phyloP scores from a whole-genome alignment of 2,113 vertebrate genomes.

The Alectura lathami region DNA sequence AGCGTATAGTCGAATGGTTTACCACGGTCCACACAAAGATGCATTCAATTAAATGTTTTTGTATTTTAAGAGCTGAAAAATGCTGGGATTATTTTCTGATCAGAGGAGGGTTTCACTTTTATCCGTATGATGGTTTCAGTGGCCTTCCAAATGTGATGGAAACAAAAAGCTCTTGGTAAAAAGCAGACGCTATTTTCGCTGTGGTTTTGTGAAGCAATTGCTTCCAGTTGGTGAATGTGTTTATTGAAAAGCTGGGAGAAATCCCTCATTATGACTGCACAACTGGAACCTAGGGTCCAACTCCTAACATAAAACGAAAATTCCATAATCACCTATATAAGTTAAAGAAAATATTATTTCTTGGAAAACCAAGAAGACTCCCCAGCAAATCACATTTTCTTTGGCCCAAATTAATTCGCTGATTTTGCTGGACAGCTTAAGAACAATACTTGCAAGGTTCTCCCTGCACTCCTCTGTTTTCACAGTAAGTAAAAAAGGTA shows the following conservation, averaged over 20 bases:
- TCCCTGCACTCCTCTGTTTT: slow-evolving; percentile 18
- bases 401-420: slow-evolving; percentile 33
- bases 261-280: slow-evolving; percentile 48
- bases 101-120: slow-evolving; percentile 32
- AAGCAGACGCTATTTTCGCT: slow-evolving; percentile 49
- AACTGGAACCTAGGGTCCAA: slow-evolving; percentile 50
- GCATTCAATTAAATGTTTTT: slow-evolving; percentile 50
- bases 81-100: slow-evolving; percentile 12
- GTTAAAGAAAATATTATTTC: slow-evolving; percentile 67
- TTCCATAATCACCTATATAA: slow-evolving; percentile 39
- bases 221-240: slow-evolving; percentile 64
- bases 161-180: slow-evolving; percentile 63
- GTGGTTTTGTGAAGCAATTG: slow-evolving; percentile 68
- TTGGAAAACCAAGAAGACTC: slow-evolving; percentile 52
- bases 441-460: slow-evolving; percentile 44
- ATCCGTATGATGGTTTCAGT: slow-evolving; percentile 9
- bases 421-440: slow-evolving; percentile 45
- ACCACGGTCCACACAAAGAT: not conserved
- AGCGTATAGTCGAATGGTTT: not conserved
- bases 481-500: slow-evolving; percentile 2
- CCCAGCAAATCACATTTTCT: slow-evolving; percentile 48
- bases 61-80: slow-evolving; percentile 12
- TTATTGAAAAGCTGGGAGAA: slow-evolving; percentile 58
- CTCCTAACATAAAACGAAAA: not conserved
- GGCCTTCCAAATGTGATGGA: slow-evolving; percentile 42